Conservation (phyloP, 2,113 vertebrate species). For the Rattus norvegicus region DNA sequence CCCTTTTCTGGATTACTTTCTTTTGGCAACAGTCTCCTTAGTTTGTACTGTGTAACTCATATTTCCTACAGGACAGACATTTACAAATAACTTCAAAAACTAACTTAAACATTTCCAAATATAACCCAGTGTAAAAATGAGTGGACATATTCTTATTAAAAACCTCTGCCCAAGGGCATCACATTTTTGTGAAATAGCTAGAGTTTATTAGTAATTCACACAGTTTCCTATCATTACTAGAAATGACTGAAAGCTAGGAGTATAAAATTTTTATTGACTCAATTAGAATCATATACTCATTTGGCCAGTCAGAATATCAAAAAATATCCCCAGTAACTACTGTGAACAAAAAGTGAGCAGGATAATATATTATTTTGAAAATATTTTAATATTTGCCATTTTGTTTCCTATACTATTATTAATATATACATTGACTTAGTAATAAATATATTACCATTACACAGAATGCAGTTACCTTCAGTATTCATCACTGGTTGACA, state of each 20-base stretch:
- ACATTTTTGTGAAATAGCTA: background rate
- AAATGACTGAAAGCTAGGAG: background rate
- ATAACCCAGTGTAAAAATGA: background rate
- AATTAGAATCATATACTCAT: background rate
- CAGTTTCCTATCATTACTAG: background rate
- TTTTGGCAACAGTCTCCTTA: background rate
- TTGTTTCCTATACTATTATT: conserved; percentile 82
- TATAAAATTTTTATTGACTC: background rate
- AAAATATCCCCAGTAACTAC: conserved; percentile 77
- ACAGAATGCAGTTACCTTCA: conserved; percentile 84
- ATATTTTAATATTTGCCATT: conserved; percentile 84
- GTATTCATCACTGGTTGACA: conserved; percentile 86
- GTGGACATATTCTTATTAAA: conserved; percentile 26
- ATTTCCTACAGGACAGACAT: background rate
- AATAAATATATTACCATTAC: conserved; percentile 86
- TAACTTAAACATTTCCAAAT: background rate
- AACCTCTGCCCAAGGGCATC: background rate
- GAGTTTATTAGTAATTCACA: background rate
- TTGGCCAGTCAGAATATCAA: conserved; percentile 1
- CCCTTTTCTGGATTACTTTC: background rate
- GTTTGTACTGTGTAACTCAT: background rate
- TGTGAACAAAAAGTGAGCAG: conserved; percentile 84
- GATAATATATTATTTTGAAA: conserved; percentile 84
- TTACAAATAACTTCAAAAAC: conserved; percentile 9
- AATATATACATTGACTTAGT: conserved; percentile 85